Conservation (phyloP, 2,797 vertebrate genomes). For the Fundulus diaphanus region DNA sequence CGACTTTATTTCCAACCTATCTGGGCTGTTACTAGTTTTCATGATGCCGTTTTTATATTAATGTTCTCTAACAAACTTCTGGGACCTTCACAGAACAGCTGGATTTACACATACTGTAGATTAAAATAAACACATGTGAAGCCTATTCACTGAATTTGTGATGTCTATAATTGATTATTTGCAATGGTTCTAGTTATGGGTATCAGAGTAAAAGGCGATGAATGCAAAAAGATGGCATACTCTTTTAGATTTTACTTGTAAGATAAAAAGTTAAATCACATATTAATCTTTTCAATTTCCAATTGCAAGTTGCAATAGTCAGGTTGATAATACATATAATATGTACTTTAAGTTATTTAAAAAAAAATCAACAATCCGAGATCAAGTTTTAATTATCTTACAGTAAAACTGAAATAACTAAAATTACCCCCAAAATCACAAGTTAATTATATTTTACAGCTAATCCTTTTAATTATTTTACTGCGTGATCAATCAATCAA, state of each 20-base stretch:
- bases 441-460: too few relatives aligned
- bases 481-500: neutral
- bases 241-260: neutral
- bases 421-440: too few relatives aligned
- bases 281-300: neutral
- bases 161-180: neutral
- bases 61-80: too few relatives aligned
- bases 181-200: neutral
- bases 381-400: too few relatives aligned
- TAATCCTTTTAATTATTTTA: too few relatives aligned
- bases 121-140: neutral
- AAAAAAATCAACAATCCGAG: too few relatives aligned
- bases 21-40: neutral
- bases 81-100: too few relatives aligned
- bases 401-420: too few relatives aligned
- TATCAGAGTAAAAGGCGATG: neutral
- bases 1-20: neutral
- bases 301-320: neutral
- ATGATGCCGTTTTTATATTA: neutral
- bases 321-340: too few relatives aligned
- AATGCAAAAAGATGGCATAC: neutral
- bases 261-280: neutral
- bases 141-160: neutral
- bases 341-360: too few relatives aligned
- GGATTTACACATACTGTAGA: too few relatives aligned